A percentile compares a stretch with the other conserved stretches of the same genome.
Evolutionary conservation across 2,113 vertebrate species (phyloP).

Genomic region (Numida meleagris): DNA sequence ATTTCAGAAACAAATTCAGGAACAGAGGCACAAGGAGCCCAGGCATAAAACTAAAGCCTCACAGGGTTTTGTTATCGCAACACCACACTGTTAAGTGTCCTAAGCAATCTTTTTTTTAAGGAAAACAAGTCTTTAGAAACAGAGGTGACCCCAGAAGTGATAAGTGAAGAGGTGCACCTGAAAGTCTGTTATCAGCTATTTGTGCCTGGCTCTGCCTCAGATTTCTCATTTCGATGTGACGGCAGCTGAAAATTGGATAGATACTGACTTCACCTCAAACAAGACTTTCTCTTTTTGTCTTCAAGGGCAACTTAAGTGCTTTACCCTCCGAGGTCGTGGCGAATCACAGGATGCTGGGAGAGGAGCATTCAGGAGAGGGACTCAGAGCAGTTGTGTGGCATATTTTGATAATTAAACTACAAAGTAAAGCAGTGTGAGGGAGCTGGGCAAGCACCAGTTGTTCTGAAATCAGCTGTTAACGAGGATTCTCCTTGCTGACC

Average conservation of each 20-base stretch:
- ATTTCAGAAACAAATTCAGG: neutral
- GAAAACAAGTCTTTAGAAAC: slow-evolving; percentile 79
- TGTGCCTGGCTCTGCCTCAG: slow-evolving; percentile 74
- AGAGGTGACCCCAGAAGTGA: slow-evolving; percentile 79
- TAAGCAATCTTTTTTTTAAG: slow-evolving; percentile 76
- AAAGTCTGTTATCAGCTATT: slow-evolving; percentile 79
- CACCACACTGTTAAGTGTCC: slow-evolving; percentile 62
- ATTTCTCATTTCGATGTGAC: slow-evolving; percentile 85
- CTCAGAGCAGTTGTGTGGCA: neutral
- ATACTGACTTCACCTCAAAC: slow-evolving; percentile 72
- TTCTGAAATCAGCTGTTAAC: neutral
- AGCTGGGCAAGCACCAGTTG: neutral
- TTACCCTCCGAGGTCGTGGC: slow-evolving; percentile 47
- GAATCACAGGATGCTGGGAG: slow-evolving; percentile 6
- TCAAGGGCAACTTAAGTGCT: slow-evolving; percentile 67
- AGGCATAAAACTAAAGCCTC: slow-evolving; percentile 40
- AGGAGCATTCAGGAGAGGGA: neutral
- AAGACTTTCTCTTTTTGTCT: slow-evolving; percentile 72
- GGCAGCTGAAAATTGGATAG: slow-evolving; percentile 81
- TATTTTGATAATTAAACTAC: slow-evolving; percentile 18
- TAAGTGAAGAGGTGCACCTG: slow-evolving; percentile 78
- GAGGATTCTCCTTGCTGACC: neutral
- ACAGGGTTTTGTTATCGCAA: slow-evolving; percentile 40
- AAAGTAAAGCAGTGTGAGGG: neutral
- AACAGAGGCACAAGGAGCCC: neutral